A percentile compares a stretch with the other conserved stretches of the same genome.
These are phyloP conservation scores for Arctocebus calabarensis DNA, from an alignment of 2,797 vertebrate species.

Conservation along the genomic window DNA sequence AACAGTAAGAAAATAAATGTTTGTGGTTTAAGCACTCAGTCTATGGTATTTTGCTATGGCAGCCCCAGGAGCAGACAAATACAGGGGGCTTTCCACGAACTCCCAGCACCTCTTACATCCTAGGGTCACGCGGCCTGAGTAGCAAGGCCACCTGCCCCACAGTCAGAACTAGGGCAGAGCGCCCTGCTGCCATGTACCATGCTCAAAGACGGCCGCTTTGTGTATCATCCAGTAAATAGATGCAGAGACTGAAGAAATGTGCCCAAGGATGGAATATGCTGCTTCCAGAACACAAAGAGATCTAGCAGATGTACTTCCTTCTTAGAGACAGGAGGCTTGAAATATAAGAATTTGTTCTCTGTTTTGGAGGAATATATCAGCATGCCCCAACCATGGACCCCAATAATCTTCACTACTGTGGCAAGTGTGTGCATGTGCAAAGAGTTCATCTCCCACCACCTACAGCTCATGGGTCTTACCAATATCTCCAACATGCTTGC, in stretches of 20 bases:
- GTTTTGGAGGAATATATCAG: background rate
- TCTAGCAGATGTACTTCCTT: background rate
- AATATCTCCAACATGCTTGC: background rate
- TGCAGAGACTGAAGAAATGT: background rate
- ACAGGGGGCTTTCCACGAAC: background rate
- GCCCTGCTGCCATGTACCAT: background rate
- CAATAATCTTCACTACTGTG: background rate
- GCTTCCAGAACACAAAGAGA: background rate
- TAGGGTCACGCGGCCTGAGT: background rate
- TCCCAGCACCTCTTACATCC: background rate
- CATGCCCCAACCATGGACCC: background rate
- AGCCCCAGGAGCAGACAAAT: background rate
- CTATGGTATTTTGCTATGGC: background rate
- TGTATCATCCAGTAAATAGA: background rate
- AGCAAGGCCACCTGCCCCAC: background rate
- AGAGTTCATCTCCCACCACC: background rate
- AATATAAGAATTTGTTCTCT: conserved; percentile 2
- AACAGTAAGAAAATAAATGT: background rate
- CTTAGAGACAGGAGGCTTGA: background rate
- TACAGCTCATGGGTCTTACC: background rate
- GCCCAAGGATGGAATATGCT: background rate
- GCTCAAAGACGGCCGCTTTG: background rate
- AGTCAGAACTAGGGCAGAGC: background rate
- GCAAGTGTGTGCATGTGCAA: background rate
- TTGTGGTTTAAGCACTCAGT: background rate